Evolutionary conservation across 2,797 vertebrate species (phyloP), one percentile per base, ranked within the genome.

Genomic region (Crypturellus tataupa): DNA sequence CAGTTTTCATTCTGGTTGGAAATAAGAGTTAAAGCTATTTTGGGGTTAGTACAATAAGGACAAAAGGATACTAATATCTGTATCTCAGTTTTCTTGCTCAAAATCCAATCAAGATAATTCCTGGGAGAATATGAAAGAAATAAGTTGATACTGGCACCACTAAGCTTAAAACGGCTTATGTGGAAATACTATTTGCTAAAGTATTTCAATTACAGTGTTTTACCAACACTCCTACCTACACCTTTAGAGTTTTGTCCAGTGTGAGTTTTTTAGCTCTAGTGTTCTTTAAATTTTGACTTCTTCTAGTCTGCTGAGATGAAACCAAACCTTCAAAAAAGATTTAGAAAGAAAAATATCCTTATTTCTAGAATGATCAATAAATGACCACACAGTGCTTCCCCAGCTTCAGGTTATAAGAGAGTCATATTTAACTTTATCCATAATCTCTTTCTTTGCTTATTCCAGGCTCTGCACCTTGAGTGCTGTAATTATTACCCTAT

Each of bases 1-100:
- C 0, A 7, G 3, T 62, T 68, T 67, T 31, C 14, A 1, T n/a
- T 71, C 2, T 0, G 16, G 8, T 20, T 23, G 9, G 11, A 15
- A 10, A 18, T 60, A 47, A 47, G 24, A 8, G 37, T 75, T 12
- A 9, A 13, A 20, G 40, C 18, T 8, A 24, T 12, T 81, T 89
- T 27, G 71, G 49, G 18, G 25, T 25, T 15, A 69, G 4, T 16
- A 2, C 9, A 16, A 17, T 15, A 46, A 56, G 20, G 71, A 23
- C 27, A 59, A 65, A 59, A 64, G 18, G 19, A 40, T 35, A 16
- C 2, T 23, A 56, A 56, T 9, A 59, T 31, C 2, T 24, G 15
- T 23, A 9, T 49, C 3, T 40, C 15, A 11, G 18, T 49, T 60
- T 78, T 72, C 12, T 37, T 70, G 39, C 40, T 77, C 58, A 31